A percentile compares a stretch with the other conserved stretches of the same genome.
These are phyloP conservation scores for Machimus rusticus DNA, from an alignment of 2,888 invertebrate genomes.

Conservation along the genomic window DNA sequence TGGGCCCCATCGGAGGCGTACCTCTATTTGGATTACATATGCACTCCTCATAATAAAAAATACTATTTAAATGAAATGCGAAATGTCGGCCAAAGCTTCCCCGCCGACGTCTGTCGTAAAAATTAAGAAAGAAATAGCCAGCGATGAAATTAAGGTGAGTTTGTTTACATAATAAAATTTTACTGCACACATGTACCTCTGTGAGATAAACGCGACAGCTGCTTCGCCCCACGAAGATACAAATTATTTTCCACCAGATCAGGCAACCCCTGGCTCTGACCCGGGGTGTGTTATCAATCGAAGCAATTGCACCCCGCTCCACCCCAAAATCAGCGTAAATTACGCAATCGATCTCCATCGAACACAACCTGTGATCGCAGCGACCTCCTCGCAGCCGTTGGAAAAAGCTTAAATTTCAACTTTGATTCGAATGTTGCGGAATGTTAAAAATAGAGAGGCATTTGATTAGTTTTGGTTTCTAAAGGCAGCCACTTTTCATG, in stretches of 20 bases:
- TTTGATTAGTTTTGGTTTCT: neutral
- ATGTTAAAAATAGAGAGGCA: neutral
- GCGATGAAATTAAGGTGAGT: slow-evolving; percentile 79
- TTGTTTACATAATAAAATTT: slow-evolving; percentile 28
- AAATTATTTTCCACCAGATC: neutral
- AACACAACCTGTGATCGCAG: neutral
- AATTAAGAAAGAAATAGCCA: slow-evolving; percentile 73
- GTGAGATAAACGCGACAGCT: neutral
- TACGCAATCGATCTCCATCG: neutral
- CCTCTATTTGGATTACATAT: neutral
- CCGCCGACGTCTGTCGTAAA: slow-evolving; percentile 58
- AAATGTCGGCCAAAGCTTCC: slow-evolving; percentile 67
- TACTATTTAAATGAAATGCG: slow-evolving; percentile 41
- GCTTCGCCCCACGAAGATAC: neutral
- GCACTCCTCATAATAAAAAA: neutral
- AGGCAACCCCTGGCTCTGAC: neutral
- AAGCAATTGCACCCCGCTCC: neutral
- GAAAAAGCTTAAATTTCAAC: neutral
- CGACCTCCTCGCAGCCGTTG: neutral
- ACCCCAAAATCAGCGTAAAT: neutral
- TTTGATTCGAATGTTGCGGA: neutral
- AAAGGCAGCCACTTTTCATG: neutral
- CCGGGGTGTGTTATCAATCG: neutral
- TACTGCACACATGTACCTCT: neutral
- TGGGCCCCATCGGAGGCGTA: neutral